Evolutionary conservation across 2,113 vertebrate genomes (phyloP).

Genomic region (Xenopus tropicalis): DNA sequence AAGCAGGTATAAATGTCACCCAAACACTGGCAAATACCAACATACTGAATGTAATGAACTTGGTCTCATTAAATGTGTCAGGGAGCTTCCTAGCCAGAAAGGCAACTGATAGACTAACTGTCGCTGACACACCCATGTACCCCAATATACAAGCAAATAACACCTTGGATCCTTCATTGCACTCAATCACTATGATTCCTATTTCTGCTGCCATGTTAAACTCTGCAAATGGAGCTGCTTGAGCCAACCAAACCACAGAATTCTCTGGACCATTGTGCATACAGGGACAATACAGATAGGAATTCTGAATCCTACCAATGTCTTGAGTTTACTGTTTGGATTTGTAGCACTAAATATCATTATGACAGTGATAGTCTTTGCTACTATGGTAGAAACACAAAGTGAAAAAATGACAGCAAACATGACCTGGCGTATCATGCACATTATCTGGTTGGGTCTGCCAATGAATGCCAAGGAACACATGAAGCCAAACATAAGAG

Average conservation of each 20-base stretch:
- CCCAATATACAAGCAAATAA: slow-evolving; percentile 33
- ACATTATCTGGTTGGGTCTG: slow-evolving; percentile 4
- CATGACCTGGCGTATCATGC: slow-evolving; percentile 17
- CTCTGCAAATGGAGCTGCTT: slow-evolving; percentile 34
- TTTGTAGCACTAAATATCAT: slow-evolving; percentile 36
- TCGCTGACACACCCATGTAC: slow-evolving; percentile 32
- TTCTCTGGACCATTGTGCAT: slow-evolving; percentile 33
- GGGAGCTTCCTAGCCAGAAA: slow-evolving; percentile 44
- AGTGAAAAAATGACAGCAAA: slow-evolving; percentile 27
- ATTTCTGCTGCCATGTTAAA: slow-evolving; percentile 9
- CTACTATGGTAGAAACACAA: slow-evolving; percentile 27
- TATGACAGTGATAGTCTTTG: slow-evolving; percentile 34
- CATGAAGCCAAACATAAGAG: slow-evolving; percentile 37
- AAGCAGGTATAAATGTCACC: slow-evolving; percentile 37
- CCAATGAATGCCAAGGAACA: slow-evolving; percentile 29
- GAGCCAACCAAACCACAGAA: slow-evolving; percentile 34
- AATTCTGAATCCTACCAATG: slow-evolving; percentile 30
- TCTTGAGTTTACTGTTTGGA: slow-evolving; percentile 27
- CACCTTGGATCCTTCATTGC: slow-evolving; percentile 40
- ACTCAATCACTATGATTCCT: slow-evolving; percentile 40
- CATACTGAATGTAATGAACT: slow-evolving; percentile 48
- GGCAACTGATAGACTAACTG: slow-evolving; percentile 33
- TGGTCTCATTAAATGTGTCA: slow-evolving; percentile 47
- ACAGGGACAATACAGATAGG: slow-evolving; percentile 32
- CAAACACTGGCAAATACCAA: slow-evolving; percentile 44